Evolutionary conservation across 2,113 vertebrate genomes (phyloP).

Genomic region (Okapia johnstoni): DNA sequence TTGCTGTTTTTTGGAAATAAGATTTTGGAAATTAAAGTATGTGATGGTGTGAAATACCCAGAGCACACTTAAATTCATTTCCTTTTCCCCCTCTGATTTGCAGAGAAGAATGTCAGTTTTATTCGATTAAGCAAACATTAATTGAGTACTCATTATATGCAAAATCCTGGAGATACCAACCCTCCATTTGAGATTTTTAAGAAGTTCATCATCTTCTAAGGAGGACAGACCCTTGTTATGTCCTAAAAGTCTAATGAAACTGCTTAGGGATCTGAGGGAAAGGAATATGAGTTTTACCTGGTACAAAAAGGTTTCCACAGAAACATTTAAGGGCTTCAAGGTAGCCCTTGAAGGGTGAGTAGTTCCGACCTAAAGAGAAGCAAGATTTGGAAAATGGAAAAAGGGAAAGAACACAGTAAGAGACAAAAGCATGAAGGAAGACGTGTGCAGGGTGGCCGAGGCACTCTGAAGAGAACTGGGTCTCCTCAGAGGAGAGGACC

Average conservation of each 20-base stretch:
- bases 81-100: neutral
- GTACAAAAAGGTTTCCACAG: neutral
- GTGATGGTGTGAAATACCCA: too few species aligned
- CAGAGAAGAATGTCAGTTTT: neutral
- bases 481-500: neutral
- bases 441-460: rapidly evolving
- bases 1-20: neutral
- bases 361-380: neutral
- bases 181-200: neutral
- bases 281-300: neutral
- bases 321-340: neutral
- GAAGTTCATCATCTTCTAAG: neutral
- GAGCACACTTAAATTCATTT: neutral
- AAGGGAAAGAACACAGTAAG: neutral
- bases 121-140: neutral
- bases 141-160: neutral
- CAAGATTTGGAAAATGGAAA: neutral
- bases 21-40: neutral
- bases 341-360: neutral
- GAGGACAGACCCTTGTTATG: neutral
- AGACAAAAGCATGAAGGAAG: too few species aligned
- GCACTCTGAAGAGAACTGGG: rapidly evolving
- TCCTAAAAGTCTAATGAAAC: neutral
- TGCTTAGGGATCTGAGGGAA: neutral
- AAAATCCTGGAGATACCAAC: neutral